Evolutionary conservation across 2,113 vertebrate genomes (phyloP), one percentile per base, ranked within the genome.

Genomic region (Phalacrocorax brasilianus): DNA sequence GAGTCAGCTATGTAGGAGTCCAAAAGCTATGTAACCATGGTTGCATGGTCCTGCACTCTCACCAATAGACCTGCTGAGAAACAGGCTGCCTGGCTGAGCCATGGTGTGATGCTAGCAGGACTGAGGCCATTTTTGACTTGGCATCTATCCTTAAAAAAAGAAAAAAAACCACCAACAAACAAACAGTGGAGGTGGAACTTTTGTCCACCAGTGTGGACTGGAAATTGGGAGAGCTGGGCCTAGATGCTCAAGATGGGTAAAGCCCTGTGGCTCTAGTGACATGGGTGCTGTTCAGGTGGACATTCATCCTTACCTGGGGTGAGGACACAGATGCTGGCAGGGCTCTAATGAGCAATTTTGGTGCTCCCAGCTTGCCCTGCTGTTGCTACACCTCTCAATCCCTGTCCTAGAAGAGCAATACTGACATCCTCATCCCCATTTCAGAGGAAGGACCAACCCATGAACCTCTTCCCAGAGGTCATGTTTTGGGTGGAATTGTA

Each of bases 361-460:
- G 22, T 58, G 28, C 55, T 91, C 27, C 28, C 3, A 2, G 5
- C n/a, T 66, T 90, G 32, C 11, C 40, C 19, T 77, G 45, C 30
- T 53, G 5, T 35, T 66, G 38, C 49, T 66, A 35, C 50, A 67
- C 5, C 9, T 78, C 76, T 50, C 0, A 0, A 38, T 53, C 18
- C 9, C 28, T 30, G 4, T n/a, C 45, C 47, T 77, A n/a, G 21
- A 86, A 53, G 7, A 45, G 13, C 35, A 58, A 33, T 20, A 19
- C 45, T 50, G n/a, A 55, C 26, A 49, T 38, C 33, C 18, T 71
- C 9, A 17, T 68, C 22, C 32, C 33, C 3, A 0, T 77, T 80
- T 67, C 52, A 91, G 38, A 53, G 14, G 73, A 75, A 86, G 49
- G 45, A 44, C 23, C 18, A 56, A 47, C 8, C 32, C 74, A 35